These are phyloP conservation scores for Brevimyrus niger DNA, from an alignment of 2,113 vertebrate species.

Conservation along the genomic window DNA sequence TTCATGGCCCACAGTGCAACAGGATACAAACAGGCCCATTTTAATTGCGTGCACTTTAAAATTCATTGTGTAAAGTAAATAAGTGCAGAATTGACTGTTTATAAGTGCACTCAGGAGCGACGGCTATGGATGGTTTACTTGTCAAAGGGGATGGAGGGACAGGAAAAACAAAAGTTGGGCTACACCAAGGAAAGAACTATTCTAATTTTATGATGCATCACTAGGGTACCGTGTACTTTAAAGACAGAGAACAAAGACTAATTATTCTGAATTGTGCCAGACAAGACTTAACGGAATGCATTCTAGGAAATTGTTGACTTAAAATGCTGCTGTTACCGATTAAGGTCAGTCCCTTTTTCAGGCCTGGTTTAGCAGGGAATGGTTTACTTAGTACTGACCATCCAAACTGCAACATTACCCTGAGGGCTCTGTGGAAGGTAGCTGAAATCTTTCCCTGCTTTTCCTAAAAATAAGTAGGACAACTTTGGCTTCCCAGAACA, in stretches of 20 bases:
- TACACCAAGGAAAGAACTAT: neutral
- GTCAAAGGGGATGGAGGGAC: neutral
- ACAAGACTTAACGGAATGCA: neutral
- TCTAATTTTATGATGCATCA: neutral
- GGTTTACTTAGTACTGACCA: constrained; percentile 6
- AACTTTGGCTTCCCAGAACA: constrained; percentile 23
- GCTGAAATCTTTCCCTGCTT: neutral
- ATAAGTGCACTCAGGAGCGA: neutral
- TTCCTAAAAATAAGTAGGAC: constrained; percentile 10
- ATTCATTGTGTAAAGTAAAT: neutral
- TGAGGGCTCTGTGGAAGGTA: neutral
- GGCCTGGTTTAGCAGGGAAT: neutral
- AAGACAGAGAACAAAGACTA: neutral
- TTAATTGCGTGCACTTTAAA: neutral
- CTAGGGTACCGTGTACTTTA: neutral
- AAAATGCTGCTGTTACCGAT: neutral
- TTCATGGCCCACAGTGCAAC: neutral
- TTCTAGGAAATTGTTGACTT: neutral
- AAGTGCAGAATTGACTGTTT: neutral
- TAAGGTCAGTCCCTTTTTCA: neutral
- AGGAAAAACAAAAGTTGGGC: neutral
- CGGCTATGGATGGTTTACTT: neutral
- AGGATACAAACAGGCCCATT: neutral
- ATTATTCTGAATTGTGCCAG: neutral
- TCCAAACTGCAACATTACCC: neutral